A percentile compares a stretch with the other conserved stretches of the same genome.
Evolutionary conservation across 2,888 invertebrate genomes (phyloP).

Genomic region (Pristionchus entomophagus): DNA sequence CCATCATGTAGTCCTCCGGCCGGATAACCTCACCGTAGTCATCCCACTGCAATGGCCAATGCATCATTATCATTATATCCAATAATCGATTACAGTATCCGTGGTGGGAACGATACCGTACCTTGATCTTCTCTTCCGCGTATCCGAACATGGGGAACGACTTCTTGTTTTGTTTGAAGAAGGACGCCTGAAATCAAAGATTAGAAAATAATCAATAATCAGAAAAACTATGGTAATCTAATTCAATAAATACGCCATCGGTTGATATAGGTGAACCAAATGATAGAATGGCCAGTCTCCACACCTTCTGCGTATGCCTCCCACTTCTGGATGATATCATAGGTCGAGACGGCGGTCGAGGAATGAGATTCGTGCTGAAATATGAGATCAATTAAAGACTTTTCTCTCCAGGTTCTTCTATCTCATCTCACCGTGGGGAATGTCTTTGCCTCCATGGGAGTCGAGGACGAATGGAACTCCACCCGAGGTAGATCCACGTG

Average conservation of each 20-base stretch:
- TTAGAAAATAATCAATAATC: background rate
- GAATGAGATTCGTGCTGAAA: background rate
- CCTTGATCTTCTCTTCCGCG: slow-evolving; percentile 84
- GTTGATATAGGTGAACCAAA: too few species aligned
- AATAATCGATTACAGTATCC: too few species aligned
- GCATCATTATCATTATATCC: too few species aligned
- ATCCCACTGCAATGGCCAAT: slow-evolving; percentile 83
- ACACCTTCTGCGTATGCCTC: slow-evolving; percentile 60
- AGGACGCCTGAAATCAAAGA: slow-evolving; percentile 78
- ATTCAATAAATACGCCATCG: too few species aligned
- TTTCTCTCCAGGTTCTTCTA: too few species aligned
- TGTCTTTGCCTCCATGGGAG: background rate
- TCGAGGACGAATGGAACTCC: background rate
- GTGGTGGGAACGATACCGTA: too few species aligned
- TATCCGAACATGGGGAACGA: slow-evolving; percentile 97
- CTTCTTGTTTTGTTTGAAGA: slow-evolving; percentile 90
- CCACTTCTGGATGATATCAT: slow-evolving; percentile 62
- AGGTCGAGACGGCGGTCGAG: slow-evolving; percentile 53
- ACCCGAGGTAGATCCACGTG: background rate
- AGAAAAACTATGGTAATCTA: background rate
- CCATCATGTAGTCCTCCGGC: slow-evolving; percentile 91
- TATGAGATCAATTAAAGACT: too few species aligned
- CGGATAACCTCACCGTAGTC: slow-evolving; percentile 96
- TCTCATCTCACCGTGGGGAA: slow-evolving; percentile 13
- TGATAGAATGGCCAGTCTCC: too few species aligned